phyloP scores from a whole-genome alignment of 2,888 invertebrate genomes.

The Smittia aterrima region DNA sequence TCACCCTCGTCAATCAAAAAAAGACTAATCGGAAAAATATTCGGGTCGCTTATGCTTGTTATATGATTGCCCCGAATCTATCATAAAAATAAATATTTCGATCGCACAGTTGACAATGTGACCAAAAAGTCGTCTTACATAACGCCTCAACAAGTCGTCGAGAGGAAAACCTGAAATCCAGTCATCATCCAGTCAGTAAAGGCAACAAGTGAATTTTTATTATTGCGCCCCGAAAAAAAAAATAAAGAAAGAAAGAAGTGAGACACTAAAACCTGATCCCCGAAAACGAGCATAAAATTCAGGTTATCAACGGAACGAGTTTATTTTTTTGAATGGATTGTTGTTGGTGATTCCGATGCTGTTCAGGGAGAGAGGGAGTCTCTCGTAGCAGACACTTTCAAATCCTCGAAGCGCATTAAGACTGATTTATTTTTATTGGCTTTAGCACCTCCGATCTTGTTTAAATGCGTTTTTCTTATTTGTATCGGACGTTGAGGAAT shows the following conservation, averaged over 20 bases:
- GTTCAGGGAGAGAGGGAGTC: background rate
- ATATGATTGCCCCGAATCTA: conserved; percentile 32
- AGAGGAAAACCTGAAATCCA: conserved; percentile 25
- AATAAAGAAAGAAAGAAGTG: background rate
- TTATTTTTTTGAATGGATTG: conserved; percentile 5
- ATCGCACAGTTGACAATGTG: background rate
- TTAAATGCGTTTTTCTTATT: background rate
- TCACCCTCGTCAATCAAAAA: conserved; percentile 41
- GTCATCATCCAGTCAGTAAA: conserved; percentile 37
- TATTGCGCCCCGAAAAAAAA: conserved; percentile 35
- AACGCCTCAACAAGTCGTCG: conserved; percentile 1
- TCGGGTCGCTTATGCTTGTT: background rate
- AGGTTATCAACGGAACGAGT: conserved; percentile 37
- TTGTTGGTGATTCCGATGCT: conserved; percentile 8
- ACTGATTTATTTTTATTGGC: conserved; percentile 39
- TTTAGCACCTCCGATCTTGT: conserved; percentile 35
- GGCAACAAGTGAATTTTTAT: conserved; percentile 40
- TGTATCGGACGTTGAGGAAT: background rate
- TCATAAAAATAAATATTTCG: conserved; percentile 18
- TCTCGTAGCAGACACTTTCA: too few relatives aligned
- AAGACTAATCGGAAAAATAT: conserved; percentile 2
- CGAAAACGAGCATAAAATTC: conserved; percentile 24
- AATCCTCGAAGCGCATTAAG: conserved; percentile 14
- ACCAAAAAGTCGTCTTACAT: conserved; percentile 16
- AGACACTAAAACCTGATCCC: conserved; percentile 13